phyloP scores from a whole-genome alignment of 2,888 invertebrate species.

The Amiota mariae region DNA sequence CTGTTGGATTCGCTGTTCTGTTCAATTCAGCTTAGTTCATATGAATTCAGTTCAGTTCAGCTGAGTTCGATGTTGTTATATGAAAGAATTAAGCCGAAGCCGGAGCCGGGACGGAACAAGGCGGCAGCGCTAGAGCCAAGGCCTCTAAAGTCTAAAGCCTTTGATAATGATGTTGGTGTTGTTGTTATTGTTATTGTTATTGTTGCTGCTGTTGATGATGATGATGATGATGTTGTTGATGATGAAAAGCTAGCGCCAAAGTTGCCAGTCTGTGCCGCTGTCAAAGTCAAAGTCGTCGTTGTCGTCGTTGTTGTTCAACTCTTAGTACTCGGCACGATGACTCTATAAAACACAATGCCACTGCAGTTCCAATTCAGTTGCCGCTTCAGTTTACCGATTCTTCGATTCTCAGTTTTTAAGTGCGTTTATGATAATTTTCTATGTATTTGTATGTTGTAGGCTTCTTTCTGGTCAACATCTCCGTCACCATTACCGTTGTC shows the following conservation, averaged over 20 bases:
- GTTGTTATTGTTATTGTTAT: no score
- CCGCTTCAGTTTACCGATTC: not conserved
- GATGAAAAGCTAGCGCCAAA: not conserved
- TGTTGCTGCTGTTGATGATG: no score
- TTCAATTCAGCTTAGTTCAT: slow-evolving; percentile 4
- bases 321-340: slow-evolving; percentile 28
- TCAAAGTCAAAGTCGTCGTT: slow-evolving; percentile 56
- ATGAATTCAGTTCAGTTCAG: slow-evolving; percentile 13
- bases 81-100: not conserved
- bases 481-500: slow-evolving; percentile 30
- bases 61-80: slow-evolving; percentile 26
- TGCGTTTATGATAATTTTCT: slow-evolving; percentile 28
- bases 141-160: no score
- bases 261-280: slow-evolving; percentile 48
- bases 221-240: no score
- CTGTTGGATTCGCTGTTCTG: slow-evolving; percentile 42
- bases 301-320: slow-evolving; percentile 31
- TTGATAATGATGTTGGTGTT: no score
- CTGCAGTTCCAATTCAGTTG: not conserved
- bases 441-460: slow-evolving; percentile 34
- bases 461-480: slow-evolving; percentile 33
- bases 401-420: not conserved
- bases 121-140: no score
- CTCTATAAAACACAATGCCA: not conserved
- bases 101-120: not conserved